Evolutionary conservation across 2,888 invertebrate species (phyloP).

Genomic region (Axea sp.): DNA sequence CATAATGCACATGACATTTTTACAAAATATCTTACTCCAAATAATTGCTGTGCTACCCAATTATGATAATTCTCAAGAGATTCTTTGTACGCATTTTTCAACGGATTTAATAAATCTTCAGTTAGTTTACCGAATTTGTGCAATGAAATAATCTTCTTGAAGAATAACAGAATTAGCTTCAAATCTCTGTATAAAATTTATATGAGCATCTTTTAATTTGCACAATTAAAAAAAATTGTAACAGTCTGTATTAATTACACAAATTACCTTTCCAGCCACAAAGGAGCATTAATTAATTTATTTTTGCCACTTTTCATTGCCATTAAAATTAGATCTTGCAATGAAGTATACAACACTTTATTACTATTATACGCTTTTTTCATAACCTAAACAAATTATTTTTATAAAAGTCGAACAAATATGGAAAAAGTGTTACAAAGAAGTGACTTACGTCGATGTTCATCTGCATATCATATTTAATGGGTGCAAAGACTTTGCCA

Average conservation of each 20-base stretch:
- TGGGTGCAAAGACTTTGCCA: slow-evolving; percentile 87
- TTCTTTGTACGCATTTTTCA: slow-evolving; percentile 85
- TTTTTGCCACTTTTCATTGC: too few relatives aligned
- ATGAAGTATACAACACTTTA: background rate
- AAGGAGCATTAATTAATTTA: slow-evolving; percentile 81
- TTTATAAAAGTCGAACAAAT: background rate
- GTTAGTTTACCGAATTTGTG: slow-evolving; percentile 79
- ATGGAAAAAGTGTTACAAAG: background rate
- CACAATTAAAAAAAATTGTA: too few relatives aligned
- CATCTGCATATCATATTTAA: slow-evolving; percentile 84
- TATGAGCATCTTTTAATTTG: background rate
- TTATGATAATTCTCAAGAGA: slow-evolving; percentile 87
- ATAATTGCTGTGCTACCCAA: slow-evolving; percentile 88
- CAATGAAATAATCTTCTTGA: slow-evolving; percentile 81
- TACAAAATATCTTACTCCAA: slow-evolving; percentile 83
- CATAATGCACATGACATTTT: too few relatives aligned
- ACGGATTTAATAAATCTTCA: slow-evolving; percentile 83
- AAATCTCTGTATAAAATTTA: slow-evolving; percentile 81
- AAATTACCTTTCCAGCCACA: slow-evolving; percentile 88
- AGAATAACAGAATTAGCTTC: slow-evolving; percentile 83
- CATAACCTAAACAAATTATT: background rate
- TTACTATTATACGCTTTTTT: background rate
- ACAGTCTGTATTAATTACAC: background rate
- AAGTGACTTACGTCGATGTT: slow-evolving; percentile 85
- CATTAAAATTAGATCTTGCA: too few relatives aligned